Evolutionary conservation across 2,113 vertebrate species (phyloP).

Genomic region (Eidolon helvum): DNA sequence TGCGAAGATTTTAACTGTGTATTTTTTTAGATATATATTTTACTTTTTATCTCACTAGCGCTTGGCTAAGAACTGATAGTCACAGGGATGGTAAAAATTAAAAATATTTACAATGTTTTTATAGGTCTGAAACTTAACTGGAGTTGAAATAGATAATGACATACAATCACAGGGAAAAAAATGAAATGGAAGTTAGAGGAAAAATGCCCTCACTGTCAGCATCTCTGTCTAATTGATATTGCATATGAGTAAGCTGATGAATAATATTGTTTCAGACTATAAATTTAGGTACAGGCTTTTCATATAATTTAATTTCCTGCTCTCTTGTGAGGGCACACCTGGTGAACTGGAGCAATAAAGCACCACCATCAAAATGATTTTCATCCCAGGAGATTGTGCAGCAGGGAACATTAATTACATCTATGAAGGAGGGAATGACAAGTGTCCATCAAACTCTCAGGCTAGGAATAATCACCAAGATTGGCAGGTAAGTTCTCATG

Average conservation of each 20-base stretch:
- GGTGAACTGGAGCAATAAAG: conserved; percentile 22
- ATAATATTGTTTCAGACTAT: conserved; percentile 51
- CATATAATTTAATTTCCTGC: not conserved
- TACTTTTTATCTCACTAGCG: no score
- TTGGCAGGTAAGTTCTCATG: not conserved
- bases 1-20: no score
- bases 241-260: not conserved
- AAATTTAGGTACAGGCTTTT: conserved; percentile 12
- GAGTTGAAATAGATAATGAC: not conserved
- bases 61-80: not conserved
- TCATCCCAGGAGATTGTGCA: not conserved
- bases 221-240: not conserved
- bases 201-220: not conserved
- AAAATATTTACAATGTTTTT: not conserved
- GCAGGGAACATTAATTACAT: conserved; percentile 43
- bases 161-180: not conserved
- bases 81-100: not conserved
- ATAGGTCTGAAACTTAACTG: not conserved
- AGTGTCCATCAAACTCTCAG: conserved; percentile 34
- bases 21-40: no score
- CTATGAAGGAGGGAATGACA: conserved; percentile 15
- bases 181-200: not conserved
- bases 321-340: not conserved
- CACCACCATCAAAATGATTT: conserved; percentile 8
- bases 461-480: not conserved